Evolutionary conservation across 1,140 invertebrate genomes (phyloP).

Genomic region (Drosophila tristis): DNA sequence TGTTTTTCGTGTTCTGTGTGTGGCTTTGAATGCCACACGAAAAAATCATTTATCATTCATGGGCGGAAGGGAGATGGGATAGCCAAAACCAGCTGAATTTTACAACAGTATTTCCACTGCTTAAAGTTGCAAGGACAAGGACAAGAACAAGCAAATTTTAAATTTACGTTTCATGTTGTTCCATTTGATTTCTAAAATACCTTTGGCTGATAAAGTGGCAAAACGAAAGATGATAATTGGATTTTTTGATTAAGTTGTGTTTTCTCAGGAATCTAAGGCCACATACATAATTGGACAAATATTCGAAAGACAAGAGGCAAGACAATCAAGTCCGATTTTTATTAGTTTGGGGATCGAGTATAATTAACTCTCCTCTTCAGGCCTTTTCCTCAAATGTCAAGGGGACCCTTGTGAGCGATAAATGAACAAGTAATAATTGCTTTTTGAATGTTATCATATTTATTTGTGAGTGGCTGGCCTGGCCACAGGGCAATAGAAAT

Average conservation of each 20-base stretch:
- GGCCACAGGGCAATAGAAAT: too few relatives aligned
- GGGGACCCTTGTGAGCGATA: constrained; percentile 20
- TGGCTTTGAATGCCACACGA: constrained; percentile 5
- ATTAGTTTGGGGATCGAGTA: constrained; percentile 65
- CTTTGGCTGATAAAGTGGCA: neutral
- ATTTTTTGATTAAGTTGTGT: constrained; percentile 46
- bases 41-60: constrained; percentile 38
- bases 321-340: constrained; percentile 37
- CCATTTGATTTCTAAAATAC: too few relatives aligned
- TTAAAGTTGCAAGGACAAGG: too few relatives aligned
- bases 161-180: too few relatives aligned
- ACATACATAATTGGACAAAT: neutral
- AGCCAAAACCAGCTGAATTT: too few relatives aligned
- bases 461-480: too few relatives aligned
- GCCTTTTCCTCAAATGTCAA: constrained; percentile 33
- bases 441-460: too few relatives aligned
- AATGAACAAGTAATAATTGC: too few relatives aligned
- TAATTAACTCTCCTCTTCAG: constrained; percentile 57
- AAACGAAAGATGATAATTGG: constrained; percentile 34
- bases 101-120: too few relatives aligned
- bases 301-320: constrained; percentile 3
- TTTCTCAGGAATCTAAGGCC: constrained; percentile 10
- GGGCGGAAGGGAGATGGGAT: too few relatives aligned
- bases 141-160: too few relatives aligned
- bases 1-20: neutral